phyloP scores from a whole-genome alignment of 2,888 invertebrate genomes.

The Andrena haemorrhoa region DNA sequence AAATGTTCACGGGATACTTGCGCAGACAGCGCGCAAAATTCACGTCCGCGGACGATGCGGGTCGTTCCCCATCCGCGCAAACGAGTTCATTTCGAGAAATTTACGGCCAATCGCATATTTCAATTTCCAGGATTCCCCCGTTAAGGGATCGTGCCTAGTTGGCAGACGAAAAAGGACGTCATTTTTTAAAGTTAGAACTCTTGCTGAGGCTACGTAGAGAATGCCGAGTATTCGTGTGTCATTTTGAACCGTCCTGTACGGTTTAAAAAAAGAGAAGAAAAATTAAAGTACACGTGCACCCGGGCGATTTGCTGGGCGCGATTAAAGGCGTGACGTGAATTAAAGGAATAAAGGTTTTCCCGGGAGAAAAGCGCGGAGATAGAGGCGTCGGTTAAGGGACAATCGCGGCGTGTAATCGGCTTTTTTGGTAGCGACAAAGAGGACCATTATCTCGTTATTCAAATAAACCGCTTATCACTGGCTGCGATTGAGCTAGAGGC shows the following conservation, averaged over 20 bases:
- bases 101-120: neutral
- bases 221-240: neutral
- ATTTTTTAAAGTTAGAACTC: too few species aligned
- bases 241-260: neutral
- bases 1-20: slow-evolving; percentile 26
- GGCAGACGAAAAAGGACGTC: too few species aligned
- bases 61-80: slow-evolving; percentile 14
- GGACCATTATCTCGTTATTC: slow-evolving; percentile 79
- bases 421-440: slow-evolving; percentile 76
- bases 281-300: slow-evolving; percentile 30
- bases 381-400: slow-evolving; percentile 55
- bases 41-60: slow-evolving; percentile 40
- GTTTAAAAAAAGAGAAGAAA: neutral
- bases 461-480: slow-evolving; percentile 75
- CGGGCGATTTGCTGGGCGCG: slow-evolving; percentile 28
- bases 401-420: slow-evolving; percentile 71
- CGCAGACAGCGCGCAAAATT: slow-evolving; percentile 1
- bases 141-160: neutral
- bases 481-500: slow-evolving; percentile 54
- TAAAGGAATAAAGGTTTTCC: slow-evolving; percentile 50
- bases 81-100: neutral
- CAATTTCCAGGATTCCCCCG: neutral
- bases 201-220: too few species aligned
- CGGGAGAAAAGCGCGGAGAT: slow-evolving; percentile 53
- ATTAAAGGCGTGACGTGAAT: slow-evolving; percentile 55